Conservation (phyloP, 1,140 invertebrate genomes). For the Nasonia giraulti region DNA sequence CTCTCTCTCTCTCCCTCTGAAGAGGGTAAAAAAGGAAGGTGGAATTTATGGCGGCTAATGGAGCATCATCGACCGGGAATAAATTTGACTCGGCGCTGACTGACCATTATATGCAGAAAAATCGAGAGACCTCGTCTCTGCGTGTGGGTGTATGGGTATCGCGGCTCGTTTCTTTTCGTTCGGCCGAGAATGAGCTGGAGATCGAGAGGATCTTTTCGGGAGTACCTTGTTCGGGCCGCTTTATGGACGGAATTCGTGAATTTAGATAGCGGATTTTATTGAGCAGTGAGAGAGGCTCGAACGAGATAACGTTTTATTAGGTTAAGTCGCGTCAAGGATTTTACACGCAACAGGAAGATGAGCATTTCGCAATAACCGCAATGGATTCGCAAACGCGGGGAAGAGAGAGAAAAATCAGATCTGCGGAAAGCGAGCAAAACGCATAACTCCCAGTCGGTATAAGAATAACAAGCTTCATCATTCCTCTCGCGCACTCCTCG, state of each 20-base stretch:
- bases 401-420: neutral
- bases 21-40: neutral
- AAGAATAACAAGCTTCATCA: constrained; percentile 1
- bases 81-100: neutral
- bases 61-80: neutral
- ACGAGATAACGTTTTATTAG: neutral
- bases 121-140: neutral
- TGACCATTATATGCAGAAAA: neutral
- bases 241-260: neutral
- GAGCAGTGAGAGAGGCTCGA: neutral
- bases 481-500: neutral
- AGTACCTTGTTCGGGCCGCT: neutral
- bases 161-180: neutral
- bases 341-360: neutral
- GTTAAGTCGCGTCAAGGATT: neutral
- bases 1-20: neutral
- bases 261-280: neutral
- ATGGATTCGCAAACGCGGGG: no score
- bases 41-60: constrained; percentile 30
- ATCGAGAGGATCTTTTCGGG: neutral
- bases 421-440: neutral
- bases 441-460: neutral
- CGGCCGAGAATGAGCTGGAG: neutral
- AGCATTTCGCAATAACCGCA: neutral
- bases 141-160: neutral